Evolutionary conservation across 2,113 vertebrate species (phyloP).

Genomic region (Heloderma charlesbogerti): DNA sequence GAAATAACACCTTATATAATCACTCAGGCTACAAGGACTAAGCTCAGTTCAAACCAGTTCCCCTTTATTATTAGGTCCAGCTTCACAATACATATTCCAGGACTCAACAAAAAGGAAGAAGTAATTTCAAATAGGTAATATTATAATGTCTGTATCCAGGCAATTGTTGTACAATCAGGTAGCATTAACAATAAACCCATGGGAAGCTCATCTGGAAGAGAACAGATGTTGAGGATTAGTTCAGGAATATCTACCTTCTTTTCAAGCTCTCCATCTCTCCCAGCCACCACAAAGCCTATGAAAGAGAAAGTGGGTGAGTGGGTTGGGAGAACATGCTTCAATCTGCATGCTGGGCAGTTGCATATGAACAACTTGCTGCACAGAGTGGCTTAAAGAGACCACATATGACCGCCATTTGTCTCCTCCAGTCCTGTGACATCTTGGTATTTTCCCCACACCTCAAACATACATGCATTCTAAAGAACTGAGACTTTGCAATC

Average conservation of each 20-base stretch:
- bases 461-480: neutral
- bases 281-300: neutral
- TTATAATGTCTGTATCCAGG: slow-evolving; percentile 74
- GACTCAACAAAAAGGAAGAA: slow-evolving; percentile 78
- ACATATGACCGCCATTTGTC: no score
- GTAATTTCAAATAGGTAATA: slow-evolving; percentile 70
- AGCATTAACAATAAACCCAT: slow-evolving; percentile 57
- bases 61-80: slow-evolving; percentile 84
- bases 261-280: neutral
- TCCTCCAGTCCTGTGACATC: neutral
- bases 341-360: no score
- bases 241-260: neutral
- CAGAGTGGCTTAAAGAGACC: neutral
- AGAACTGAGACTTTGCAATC: neutral
- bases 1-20: neutral
- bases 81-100: slow-evolving; percentile 57
- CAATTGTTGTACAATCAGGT: slow-evolving; percentile 65
- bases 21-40: slow-evolving; percentile 18
- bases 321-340: neutral
- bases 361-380: neutral
- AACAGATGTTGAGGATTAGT: slow-evolving; percentile 10
- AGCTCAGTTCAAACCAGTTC: slow-evolving; percentile 72
- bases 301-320: neutral
- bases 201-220: slow-evolving; percentile 67
- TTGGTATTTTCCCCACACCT: neutral